Percentiles rank a stretch among this genome's conserved stretches.
Conservation (phyloP, 2,888 invertebrate species). For the Chirona hameri region DNA sequence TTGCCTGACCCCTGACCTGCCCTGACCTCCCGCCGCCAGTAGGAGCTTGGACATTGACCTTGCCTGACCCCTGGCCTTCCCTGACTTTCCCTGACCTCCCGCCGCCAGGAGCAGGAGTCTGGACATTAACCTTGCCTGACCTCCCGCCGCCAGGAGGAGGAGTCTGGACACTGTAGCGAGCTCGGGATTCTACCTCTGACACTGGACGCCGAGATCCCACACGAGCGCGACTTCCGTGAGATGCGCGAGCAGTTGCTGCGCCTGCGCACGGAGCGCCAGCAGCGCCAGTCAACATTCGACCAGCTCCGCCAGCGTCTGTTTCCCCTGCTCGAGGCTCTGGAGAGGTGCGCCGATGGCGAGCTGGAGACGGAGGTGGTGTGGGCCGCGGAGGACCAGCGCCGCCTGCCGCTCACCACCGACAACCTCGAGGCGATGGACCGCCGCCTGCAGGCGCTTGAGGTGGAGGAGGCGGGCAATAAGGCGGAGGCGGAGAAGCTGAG, state of each 20-base stretch:
- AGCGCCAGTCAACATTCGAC: neutral
- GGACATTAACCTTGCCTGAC: too few species aligned
- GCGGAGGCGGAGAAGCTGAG: neutral
- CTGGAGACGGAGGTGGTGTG: neutral
- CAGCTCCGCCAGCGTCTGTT: neutral
- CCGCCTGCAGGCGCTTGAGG: neutral
- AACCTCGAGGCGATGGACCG: neutral
- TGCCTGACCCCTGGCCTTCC: too few species aligned
- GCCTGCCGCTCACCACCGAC: neutral
- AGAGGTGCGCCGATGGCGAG: neutral
- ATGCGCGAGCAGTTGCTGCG: neutral
- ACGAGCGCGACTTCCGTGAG: neutral
- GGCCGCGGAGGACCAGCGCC: neutral
- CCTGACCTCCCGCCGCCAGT: too few species aligned
- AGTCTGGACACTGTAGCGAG: neutral
- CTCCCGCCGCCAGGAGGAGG: neutral
- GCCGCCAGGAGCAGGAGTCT: too few species aligned
- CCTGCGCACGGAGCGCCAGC: neutral
- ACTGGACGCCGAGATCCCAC: neutral
- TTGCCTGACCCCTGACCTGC: too few species aligned
- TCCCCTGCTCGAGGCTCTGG: neutral
- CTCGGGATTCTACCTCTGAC: neutral
- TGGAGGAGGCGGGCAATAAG: neutral
- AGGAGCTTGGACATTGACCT: too few species aligned
- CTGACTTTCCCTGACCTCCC: too few species aligned